Evolutionary conservation across 2,113 vertebrate genomes (phyloP).

Genomic region (Damaliscus lunatus): DNA sequence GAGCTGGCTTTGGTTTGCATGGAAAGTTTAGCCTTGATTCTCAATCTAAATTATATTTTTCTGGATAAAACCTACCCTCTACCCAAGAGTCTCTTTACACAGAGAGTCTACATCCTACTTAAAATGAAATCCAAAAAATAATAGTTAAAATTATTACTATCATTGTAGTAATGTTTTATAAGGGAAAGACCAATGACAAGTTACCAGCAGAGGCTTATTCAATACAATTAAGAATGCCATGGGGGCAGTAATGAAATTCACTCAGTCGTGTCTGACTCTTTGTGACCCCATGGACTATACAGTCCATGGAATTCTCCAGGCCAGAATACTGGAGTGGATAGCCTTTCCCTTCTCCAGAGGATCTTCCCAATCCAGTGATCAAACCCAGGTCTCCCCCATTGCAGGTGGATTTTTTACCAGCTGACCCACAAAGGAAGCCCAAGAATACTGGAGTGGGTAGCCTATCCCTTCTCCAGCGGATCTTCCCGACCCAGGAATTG

Average conservation of each 20-base stretch:
- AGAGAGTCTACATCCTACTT: not conserved
- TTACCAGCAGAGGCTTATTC: not conserved
- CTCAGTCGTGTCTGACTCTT: not conserved
- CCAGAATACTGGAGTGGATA: not conserved
- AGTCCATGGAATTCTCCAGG: not conserved
- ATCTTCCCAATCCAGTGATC: not conserved
- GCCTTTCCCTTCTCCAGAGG: not conserved
- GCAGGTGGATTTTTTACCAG: not conserved
- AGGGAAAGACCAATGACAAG: constrained; percentile 19
- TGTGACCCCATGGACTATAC: not conserved
- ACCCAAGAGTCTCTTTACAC: not conserved
- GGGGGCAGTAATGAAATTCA: not conserved
- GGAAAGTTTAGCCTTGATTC: not conserved
- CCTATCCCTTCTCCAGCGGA: fast-evolving
- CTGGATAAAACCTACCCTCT: not conserved
- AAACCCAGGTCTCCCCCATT: not conserved
- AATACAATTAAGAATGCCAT: not conserved
- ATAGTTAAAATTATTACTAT: not conserved
- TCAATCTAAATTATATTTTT: not conserved
- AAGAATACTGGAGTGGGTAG: not conserved
- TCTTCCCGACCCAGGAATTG: not conserved
- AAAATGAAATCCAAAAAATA: not conserved
- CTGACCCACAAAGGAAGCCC: not conserved
- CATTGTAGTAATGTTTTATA: not conserved
- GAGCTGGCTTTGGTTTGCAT: not conserved